Base-by-base conservation (phyloP, 2,888 invertebrate species). In the Cosmia trapezina region DNA sequence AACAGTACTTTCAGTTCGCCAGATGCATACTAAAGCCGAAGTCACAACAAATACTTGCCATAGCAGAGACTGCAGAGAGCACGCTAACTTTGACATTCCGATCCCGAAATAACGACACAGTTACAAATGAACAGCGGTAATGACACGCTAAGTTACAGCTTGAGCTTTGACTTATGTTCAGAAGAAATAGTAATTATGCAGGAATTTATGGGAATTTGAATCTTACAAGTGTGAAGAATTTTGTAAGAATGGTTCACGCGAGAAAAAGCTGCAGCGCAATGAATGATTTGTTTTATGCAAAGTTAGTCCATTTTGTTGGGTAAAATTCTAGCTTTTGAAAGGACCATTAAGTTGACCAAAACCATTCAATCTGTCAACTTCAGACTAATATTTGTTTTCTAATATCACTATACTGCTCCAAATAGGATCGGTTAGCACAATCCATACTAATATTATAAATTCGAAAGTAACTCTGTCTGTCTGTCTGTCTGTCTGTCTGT, bases 81-180 rank as follows among this genome's bases (percentile, higher is more conserved):
- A 64, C 72, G 71, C 76, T 70, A 74, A 83, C 78, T 78, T 80
- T 76, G 71, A 76, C 80, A 85, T 85, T 83, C 87, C 86, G 51
- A 74, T 81, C 88, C 85, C 67, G 80, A 90, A 89, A 90, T 90
- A 90, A 84, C 84, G 63, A 76, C 87, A 78, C 64, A 70, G 76
- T 82, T 76, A 84, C 83, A 84, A 81, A 83, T 76, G 81, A 69
- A 69, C 64, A 67, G 62, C 80, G 83, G 69, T 87, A 89, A 88
- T 86, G 88, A 88, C 81, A 81, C 74, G 86, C 76, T 76, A 81
- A 80, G 69, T 70, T 61, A 61, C 69, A 70, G 62, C 68, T 70
- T 73, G 62, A 76, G 73, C 71, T 82, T 84, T 73, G 77, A 73
- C 75, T 73, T 69, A 67, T 74, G 70, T 78, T 66, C 45, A 56